Conservation (phyloP, 2,797 vertebrate species). For the Catharus ustulatus region DNA sequence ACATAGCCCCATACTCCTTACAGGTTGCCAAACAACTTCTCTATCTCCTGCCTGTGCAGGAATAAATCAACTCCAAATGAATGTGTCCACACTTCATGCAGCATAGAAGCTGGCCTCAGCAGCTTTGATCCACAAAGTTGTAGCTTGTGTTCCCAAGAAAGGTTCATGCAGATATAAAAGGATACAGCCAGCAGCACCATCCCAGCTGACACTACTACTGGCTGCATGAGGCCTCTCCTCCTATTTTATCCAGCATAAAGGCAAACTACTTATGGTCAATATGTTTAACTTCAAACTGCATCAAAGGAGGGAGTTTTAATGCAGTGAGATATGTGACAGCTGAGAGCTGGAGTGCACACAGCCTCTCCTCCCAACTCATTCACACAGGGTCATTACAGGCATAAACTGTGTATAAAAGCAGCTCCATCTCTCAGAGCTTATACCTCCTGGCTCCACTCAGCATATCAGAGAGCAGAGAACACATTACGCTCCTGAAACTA, state of each 20-base stretch:
- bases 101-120: background rate
- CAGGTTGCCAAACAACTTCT: background rate
- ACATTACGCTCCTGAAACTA: background rate
- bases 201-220: background rate
- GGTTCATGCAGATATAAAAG: background rate
- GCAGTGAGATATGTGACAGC: background rate
- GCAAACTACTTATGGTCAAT: background rate
- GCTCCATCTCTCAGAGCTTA: background rate
- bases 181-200: background rate
- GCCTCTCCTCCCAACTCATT: background rate
- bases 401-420: background rate
- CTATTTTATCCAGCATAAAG: background rate
- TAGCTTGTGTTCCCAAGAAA: background rate
- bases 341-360: background rate
- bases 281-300: background rate
- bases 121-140: background rate
- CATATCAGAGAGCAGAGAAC: background rate
- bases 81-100: rapidly evolving
- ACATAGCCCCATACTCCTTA: background rate
- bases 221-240: background rate
- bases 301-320: background rate
- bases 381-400: background rate
- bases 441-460: background rate
- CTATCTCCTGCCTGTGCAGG: background rate
- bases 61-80: background rate